Base-by-base conservation (phyloP, 1,140 invertebrate genomes). In the Ylistrum balloti region DNA sequence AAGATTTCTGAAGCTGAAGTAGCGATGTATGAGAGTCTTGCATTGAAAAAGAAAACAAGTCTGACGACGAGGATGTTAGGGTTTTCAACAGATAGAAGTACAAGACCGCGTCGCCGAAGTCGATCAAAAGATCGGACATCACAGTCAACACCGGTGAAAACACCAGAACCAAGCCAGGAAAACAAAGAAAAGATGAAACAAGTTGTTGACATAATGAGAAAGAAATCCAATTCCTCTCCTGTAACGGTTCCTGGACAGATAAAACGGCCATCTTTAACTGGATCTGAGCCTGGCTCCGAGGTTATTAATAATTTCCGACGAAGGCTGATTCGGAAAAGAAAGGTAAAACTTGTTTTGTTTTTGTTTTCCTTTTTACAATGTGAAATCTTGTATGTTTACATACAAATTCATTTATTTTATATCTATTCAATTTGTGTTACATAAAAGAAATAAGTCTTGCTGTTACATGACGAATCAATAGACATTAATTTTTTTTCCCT, bases 1-100 rank as follows among this genome's bases (percentile, higher is more conserved):
- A 33, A 88, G 9, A 15, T 38, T 0, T 90, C 91, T 33, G 32
- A 88, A 86, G 89, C 85, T 34, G 92, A 93, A 41, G 20, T 91
- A 11, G 91, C 91, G 0, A 90, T 93, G 89, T 56, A 93, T n/a
- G 92, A 93, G 87, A 91, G 86, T 17, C 90, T 92, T 89, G 74
- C 85, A 3, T 88, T 87, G 32, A 35, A 45, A 35, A 89, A 85
- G 89, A 87, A 35, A 17, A 85, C 87, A 28, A 92, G 91, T 90
- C 89, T 92, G 32, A 86, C 88, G 32, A 90, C 88, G 33, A 90
- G 91, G 85, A 86, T 92, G 85, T 41, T 92, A 38, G 89, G 90
- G 32, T 41, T 48, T n/a, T 85, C 88, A 7, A 90, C 88, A 38
- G 28, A 89, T 28, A 89, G 86, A 33, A 88, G 32, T 15, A 85